Conservation (phyloP, 1,140 invertebrate species). For the Hesperophylax magnus region DNA sequence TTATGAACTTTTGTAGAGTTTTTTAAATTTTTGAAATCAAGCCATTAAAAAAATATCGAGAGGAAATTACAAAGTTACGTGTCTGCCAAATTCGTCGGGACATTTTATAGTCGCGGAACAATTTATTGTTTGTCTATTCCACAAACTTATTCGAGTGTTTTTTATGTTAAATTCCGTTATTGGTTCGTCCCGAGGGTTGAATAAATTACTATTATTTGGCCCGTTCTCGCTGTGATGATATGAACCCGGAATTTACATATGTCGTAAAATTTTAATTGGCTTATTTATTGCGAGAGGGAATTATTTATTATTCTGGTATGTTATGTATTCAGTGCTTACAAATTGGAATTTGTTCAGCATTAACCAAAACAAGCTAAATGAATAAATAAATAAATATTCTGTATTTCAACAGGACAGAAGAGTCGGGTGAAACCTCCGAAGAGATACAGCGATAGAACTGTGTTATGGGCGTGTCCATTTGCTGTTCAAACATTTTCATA, state of each 20-base stretch:
- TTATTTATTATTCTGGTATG: not conserved
- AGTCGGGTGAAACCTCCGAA: too few species aligned
- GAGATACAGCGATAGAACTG: too few species aligned
- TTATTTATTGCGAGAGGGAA: constrained; percentile 6
- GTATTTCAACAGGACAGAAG: too few species aligned
- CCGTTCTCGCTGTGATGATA: not conserved
- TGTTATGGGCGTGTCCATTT: too few species aligned
- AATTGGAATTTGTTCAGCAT: not conserved
- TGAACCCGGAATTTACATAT: not conserved
- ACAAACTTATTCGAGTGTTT: not conserved
- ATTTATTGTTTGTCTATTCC: not conserved
- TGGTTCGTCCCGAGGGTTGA: not conserved
- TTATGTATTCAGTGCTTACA: not conserved
- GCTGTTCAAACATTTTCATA: too few species aligned
- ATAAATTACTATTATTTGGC: constrained; percentile 8
- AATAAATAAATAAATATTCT: not conserved
- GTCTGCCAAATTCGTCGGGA: too few species aligned
- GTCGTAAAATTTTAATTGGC: constrained; percentile 8
- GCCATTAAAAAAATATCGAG: too few species aligned
- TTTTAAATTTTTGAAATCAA: too few species aligned
- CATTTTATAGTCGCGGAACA: not conserved
- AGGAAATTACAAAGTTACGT: too few species aligned
- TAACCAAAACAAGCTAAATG: not conserved
- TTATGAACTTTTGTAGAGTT: too few species aligned
- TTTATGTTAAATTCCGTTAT: not conserved